Evolutionary conservation across 2,113 vertebrate species (phyloP).

Genomic region (Vulpes ferrilata): DNA sequence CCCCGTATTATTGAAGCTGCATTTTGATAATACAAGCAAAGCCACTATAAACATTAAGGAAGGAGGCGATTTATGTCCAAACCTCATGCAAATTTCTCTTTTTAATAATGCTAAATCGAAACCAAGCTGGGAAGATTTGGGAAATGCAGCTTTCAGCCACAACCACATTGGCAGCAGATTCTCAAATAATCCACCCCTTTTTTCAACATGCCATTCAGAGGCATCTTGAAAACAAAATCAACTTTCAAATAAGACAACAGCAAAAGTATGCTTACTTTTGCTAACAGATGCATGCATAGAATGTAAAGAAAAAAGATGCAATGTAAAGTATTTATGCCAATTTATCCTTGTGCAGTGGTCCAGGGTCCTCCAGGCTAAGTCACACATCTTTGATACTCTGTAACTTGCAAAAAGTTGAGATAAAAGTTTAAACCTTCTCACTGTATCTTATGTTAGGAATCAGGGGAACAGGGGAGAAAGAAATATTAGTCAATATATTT

Average conservation of each 20-base stretch:
- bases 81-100: neutral
- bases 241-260: neutral
- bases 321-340: neutral
- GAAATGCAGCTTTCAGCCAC: neutral
- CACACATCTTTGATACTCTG: neutral
- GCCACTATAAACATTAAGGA: neutral
- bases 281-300: neutral
- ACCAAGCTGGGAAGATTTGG: neutral
- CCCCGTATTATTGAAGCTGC: neutral
- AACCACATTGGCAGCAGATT: neutral
- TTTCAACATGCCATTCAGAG: neutral
- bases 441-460: neutral
- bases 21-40: neutral
- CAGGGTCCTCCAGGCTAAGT: neutral
- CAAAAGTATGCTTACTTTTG: neutral
- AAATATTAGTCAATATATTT: neutral
- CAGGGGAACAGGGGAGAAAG: neutral
- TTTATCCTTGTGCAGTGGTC: neutral
- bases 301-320: neutral
- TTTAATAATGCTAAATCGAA: neutral
- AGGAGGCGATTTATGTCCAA: neutral
- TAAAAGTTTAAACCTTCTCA: neutral
- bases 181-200: neutral
- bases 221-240: neutral
- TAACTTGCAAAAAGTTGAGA: neutral